These are phyloP conservation scores for Macropus fuliginosus DNA, from an alignment of 2,797 vertebrate species.

Conservation along the genomic window DNA sequence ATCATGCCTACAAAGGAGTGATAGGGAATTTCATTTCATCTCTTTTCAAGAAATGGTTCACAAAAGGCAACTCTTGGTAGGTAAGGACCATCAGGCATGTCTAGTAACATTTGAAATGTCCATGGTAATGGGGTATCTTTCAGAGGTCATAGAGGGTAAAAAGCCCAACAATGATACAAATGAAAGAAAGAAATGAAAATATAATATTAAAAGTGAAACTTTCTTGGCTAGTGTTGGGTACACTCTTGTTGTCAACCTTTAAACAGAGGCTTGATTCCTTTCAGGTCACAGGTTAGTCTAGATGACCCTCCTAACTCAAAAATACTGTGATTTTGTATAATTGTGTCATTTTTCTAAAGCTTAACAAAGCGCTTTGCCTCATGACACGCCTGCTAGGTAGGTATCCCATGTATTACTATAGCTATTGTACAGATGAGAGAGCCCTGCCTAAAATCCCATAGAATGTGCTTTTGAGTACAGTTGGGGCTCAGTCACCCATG, in stretches of 20 bases:
- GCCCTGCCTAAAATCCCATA: neutral
- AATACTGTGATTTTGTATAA: neutral
- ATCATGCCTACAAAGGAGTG: neutral
- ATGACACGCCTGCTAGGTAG: neutral
- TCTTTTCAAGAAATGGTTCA: neutral
- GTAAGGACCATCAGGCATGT: neutral
- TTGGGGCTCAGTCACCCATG: constrained; percentile 33
- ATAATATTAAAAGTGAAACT: neutral
- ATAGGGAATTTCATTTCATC: neutral
- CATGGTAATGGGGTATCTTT: neutral
- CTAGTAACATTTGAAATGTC: constrained; percentile 36
- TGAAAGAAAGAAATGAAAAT: neutral
- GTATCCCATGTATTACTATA: neutral
- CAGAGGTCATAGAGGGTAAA: neutral
- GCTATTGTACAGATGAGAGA: neutral
- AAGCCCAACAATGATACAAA: neutral
- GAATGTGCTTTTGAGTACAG: neutral
- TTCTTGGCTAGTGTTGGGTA: neutral
- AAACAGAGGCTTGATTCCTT: neutral
- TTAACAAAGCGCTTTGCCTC: neutral
- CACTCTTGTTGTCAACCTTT: neutral
- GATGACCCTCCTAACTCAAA: neutral
- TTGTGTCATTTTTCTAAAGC: neutral
- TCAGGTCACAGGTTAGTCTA: neutral
- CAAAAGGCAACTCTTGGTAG: neutral